Evolutionary conservation across 2,797 vertebrate species (phyloP).

Genomic region (Chiroxiphia lanceolata): DNA sequence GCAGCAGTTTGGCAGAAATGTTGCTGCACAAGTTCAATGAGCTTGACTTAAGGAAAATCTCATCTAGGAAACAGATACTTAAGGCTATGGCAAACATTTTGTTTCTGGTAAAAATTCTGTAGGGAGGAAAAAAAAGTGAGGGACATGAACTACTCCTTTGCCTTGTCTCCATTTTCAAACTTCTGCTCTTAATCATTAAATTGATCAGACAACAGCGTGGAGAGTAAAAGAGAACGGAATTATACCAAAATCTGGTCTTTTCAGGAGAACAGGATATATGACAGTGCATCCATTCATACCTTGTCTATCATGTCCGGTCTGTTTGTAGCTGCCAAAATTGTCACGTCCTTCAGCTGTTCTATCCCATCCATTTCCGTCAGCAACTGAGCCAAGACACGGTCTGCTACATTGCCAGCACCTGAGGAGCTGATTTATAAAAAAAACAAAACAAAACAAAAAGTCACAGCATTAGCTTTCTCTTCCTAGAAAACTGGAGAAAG

Average conservation of each 20-base stretch:
- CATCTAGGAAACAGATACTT: constrained; percentile 6
- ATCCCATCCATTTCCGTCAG: constrained; percentile 98
- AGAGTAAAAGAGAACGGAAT: neutral
- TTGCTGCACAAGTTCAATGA: constrained; percentile 1
- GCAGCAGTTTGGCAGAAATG: constrained; percentile 9
- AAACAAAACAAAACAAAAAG: neutral
- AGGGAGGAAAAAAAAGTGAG: neutral
- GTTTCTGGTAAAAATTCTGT: neutral
- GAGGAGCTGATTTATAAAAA: constrained; percentile 77
- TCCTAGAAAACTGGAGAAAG: neutral
- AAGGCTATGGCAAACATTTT: neutral
- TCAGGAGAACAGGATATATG: neutral
- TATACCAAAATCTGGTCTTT: neutral
- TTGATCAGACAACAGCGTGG: neutral
- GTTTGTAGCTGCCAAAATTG: constrained; percentile 94
- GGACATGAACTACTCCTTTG: neutral
- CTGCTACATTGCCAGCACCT: constrained; percentile 85
- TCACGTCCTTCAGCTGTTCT: constrained; percentile 91
- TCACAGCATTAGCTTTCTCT: neutral
- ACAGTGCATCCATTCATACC: constrained; percentile 75
- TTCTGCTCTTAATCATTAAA: neutral
- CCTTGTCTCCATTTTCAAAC: neutral
- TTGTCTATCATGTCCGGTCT: constrained; percentile 97
- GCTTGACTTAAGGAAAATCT: neutral
- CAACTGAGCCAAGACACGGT: constrained; percentile 93